Evolutionary conservation across 2,888 invertebrate species (phyloP).

Genomic region (Molorchus minor): DNA sequence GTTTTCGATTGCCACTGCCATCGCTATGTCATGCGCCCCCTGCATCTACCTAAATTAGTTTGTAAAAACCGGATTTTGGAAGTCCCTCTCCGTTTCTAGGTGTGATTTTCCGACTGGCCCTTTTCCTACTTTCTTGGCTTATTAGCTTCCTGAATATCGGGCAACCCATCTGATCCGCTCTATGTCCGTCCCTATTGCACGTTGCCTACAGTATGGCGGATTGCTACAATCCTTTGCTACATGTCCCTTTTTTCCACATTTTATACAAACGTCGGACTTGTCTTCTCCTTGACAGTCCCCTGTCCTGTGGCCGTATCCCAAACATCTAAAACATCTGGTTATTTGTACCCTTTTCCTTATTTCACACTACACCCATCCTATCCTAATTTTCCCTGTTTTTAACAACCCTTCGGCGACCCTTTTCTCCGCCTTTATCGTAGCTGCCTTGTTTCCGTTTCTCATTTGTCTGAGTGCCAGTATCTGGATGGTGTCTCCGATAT

Average conservation of each 20-base stretch:
- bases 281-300: not conserved
- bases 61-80: not conserved
- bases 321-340: not conserved
- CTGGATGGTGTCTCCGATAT: not conserved
- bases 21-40: slow-evolving; percentile 18
- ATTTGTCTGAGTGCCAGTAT: not conserved
- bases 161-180: not conserved
- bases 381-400: not conserved
- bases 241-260: not conserved
- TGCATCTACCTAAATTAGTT: not conserved
- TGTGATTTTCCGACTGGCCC: not conserved
- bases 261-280: not conserved
- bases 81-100: not conserved
- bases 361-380: not conserved
- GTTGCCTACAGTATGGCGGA: not conserved
- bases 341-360: not conserved
- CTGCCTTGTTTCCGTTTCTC: not conserved
- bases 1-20: slow-evolving; percentile 10
- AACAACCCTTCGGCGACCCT: not conserved
- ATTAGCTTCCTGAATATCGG: slow-evolving; percentile 3
- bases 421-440: not conserved
- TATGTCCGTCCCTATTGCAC: not conserved
- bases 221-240: not conserved
- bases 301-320: not conserved
- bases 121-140: slow-evolving; percentile 1